Conservation (phyloP, 2,113 vertebrate genomes). For the Rattus rattus region DNA sequence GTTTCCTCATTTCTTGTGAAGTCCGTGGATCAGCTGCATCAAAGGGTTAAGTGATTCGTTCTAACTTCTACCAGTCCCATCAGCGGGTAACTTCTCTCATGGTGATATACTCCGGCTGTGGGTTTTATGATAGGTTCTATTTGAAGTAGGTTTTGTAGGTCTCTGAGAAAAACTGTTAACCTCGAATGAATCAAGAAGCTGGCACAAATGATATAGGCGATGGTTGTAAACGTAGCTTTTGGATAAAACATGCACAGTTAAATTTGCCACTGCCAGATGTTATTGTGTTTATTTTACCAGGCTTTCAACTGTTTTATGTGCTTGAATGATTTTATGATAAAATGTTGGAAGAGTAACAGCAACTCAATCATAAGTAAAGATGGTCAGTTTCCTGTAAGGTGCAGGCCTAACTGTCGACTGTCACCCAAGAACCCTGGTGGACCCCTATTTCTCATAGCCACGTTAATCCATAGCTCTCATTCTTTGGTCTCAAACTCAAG, state of each 20-base stretch:
- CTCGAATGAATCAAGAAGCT: constrained; percentile 12
- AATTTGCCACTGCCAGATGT: not conserved
- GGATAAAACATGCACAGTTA: not conserved
- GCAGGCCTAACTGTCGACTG: constrained; percentile 42
- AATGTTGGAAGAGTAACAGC: not conserved
- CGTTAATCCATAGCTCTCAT: not conserved
- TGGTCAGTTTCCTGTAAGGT: constrained; percentile 52
- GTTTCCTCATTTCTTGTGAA: not conserved
- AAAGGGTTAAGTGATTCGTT: not conserved
- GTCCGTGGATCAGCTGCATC: not conserved
- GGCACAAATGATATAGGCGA: not conserved
- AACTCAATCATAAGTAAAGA: not conserved
- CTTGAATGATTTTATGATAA: constrained; percentile 46
- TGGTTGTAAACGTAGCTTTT: not conserved
- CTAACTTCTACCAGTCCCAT: not conserved
- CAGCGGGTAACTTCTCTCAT: not conserved
- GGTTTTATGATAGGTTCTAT: not conserved
- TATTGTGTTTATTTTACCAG: not conserved
- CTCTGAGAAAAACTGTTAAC: not conserved
- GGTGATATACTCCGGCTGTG: not conserved
- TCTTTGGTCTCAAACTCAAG: constrained; percentile 40
- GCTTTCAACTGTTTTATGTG: not conserved
- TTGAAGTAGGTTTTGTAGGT: not conserved
- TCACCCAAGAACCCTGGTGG: constrained; percentile 53
- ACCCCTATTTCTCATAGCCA: constrained; percentile 45